These are phyloP conservation scores for Sebastes fasciatus DNA, from an alignment of 2,113 vertebrate genomes.

Conservation along the genomic window DNA sequence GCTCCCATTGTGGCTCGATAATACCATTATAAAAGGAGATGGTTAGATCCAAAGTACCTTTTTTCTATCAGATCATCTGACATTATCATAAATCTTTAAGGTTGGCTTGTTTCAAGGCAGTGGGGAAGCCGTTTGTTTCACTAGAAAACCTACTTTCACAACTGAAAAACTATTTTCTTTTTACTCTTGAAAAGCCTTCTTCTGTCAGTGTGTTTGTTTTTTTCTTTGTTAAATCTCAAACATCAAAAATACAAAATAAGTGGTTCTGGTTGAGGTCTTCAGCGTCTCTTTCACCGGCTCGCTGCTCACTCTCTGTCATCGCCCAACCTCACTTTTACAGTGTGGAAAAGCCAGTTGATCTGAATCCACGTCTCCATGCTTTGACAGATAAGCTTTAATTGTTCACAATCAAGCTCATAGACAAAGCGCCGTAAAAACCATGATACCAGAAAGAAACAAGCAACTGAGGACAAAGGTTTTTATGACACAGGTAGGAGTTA, in stretches of 20 bases:
- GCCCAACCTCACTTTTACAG: constrained; percentile 72
- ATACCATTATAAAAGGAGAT: background rate
- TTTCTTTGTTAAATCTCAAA: background rate
- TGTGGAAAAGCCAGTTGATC: constrained; percentile 70
- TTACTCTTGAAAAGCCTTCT: background rate
- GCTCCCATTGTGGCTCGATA: background rate
- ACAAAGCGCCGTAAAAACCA: constrained; percentile 76
- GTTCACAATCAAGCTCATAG: constrained; percentile 78
- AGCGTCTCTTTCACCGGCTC: background rate
- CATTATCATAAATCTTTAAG: constrained; percentile 8
- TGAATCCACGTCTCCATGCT: constrained; percentile 72
- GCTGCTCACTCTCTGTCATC: background rate
- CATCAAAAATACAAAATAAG: background rate
- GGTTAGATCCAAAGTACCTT: background rate
- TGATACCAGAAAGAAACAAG: constrained; percentile 72
- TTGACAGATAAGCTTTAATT: constrained; percentile 81
- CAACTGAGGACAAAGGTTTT: constrained; percentile 74
- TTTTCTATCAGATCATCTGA: background rate
- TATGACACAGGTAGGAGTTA: constrained; percentile 74
- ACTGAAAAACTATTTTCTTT: background rate
- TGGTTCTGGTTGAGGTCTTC: background rate
- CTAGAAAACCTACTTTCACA: background rate
- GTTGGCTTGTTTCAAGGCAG: background rate
- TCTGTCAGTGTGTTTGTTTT: background rate
- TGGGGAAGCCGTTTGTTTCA: background rate